A percentile compares a stretch with the other conserved stretches of the same genome.
Evolutionary conservation across 2,888 invertebrate species (phyloP).

Genomic region (Ommatoiulus sabulosus): DNA sequence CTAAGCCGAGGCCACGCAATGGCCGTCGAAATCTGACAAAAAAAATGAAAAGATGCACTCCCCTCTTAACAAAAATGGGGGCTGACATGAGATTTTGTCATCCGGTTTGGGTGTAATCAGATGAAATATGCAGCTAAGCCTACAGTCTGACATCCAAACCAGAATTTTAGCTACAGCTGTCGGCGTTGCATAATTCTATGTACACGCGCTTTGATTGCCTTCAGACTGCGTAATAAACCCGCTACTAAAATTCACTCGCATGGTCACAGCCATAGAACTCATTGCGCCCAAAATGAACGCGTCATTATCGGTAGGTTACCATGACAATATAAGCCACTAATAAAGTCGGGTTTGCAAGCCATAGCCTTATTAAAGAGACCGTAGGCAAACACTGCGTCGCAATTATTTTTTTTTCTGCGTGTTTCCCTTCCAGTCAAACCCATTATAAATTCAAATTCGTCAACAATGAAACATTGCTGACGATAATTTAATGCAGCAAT

Average conservation of each 20-base stretch:
- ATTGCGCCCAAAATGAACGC: neutral
- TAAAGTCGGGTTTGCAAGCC: too few relatives aligned
- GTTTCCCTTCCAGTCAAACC: neutral
- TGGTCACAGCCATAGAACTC: neutral
- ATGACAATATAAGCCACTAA: neutral
- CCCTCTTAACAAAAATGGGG: too few relatives aligned
- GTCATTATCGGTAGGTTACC: slow-evolving; percentile 3
- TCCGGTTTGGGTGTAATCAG: too few relatives aligned
- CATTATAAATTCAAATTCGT: neutral
- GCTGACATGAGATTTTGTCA: too few relatives aligned
- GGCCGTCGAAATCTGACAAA: neutral
- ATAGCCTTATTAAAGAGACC: neutral
- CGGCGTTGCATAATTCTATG: neutral
- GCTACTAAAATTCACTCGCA: neutral
- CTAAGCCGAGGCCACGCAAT: neutral
- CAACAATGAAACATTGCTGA: neutral
- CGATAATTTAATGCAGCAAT: neutral
- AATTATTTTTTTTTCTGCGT: neutral
- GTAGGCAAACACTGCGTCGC: neutral
- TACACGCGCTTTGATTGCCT: neutral
- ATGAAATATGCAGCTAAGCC: neutral
- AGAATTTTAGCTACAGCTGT: neutral
- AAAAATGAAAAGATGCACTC: neutral
- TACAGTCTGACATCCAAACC: neutral
- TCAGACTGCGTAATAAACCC: neutral